Evolutionary conservation across 2,888 invertebrate species (phyloP).

Genomic region (Tinea semifulvella): DNA sequence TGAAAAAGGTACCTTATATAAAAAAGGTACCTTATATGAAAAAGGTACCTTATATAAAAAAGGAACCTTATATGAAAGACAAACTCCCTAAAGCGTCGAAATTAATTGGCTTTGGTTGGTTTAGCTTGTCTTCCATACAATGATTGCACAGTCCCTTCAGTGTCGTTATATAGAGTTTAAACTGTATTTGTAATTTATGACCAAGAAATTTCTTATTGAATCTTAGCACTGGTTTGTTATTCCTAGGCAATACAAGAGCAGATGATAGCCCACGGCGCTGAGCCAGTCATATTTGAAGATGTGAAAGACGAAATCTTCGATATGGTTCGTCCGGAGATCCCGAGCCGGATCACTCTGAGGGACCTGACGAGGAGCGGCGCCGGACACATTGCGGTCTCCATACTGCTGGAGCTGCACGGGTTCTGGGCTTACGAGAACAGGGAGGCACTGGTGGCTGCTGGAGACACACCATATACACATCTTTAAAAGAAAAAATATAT

Average conservation of each 20-base stretch:
- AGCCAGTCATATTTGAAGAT: constrained; percentile 90
- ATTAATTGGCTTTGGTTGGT: no score
- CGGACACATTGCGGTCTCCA: constrained; percentile 93
- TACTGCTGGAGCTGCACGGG: constrained; percentile 93
- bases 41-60: no score
- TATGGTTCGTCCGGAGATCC: constrained; percentile 92
- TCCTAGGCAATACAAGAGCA: constrained; percentile 88
- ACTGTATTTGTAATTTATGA: no score
- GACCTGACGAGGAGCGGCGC: constrained; percentile 89
- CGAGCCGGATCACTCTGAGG: constrained; percentile 82
- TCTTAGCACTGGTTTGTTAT: no score
- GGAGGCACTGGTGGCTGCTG: constrained; percentile 78
- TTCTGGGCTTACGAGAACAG: constrained; percentile 98
- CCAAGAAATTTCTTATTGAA: no score
- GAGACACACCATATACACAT: constrained; percentile 59
- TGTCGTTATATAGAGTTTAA: no score
- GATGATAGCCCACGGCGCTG: constrained; percentile 87
- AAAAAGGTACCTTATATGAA: no score
- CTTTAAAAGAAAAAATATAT: background rate
- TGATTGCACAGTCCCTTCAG: no score
- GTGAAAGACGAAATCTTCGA: constrained; percentile 98
- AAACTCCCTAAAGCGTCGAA: no score
- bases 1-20: no score
- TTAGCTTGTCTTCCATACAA: no score
- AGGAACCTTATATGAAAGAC: no score